Base-by-base conservation (phyloP, 2,113 vertebrate species). In the Podarcis muralis region DNA sequence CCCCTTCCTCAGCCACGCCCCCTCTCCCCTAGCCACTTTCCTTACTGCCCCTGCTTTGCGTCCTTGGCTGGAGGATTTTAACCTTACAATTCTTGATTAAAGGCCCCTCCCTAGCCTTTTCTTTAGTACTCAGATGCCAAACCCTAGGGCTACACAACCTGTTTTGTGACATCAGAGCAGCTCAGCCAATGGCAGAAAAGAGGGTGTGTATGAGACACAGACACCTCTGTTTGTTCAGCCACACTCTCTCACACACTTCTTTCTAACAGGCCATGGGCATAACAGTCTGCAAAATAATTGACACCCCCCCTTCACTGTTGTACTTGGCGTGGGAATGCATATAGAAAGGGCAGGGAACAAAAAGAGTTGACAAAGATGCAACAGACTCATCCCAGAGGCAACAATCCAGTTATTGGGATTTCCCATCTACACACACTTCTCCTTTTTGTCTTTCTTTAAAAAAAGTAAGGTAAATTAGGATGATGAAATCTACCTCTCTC, bases 401-500 rank as follows among this genome's bases (percentile, higher is more conserved):
- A 35, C 37, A 13, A 18, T 22, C 40, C 71, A 75, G 15, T 85
- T 59, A 43, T 75, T 71, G 1, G 18, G 53, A 12, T 81, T 87
- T 74, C 27, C 68, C 22, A 13, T 22, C 48, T 32, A n/a, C 2
- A 25, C 6, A 1, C 37, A 22, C 37, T 5, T 32, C 22, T 4
- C 43, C 6, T 20, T 27, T 53, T n/a, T 32, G 9, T 3, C 48
- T 20, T 13, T 32, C 57, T 71, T 37, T 59, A 6, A 22, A 32
- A 76, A 15, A 16, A 40, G 81, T 3, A n/a, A 40, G 11, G 57
- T 32, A 75, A 83, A 81, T 11, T 6, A 16, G 20, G 72, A 57
- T 68, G 87, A 88, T 83, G 72, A 88, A 88, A 83, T 68, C n/a
- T 83, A 43, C 57, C 71, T 43, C 81, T 88, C 59, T 53, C 57